Base-by-base conservation (phyloP, 2,113 vertebrate genomes). In the Indri indri region DNA sequence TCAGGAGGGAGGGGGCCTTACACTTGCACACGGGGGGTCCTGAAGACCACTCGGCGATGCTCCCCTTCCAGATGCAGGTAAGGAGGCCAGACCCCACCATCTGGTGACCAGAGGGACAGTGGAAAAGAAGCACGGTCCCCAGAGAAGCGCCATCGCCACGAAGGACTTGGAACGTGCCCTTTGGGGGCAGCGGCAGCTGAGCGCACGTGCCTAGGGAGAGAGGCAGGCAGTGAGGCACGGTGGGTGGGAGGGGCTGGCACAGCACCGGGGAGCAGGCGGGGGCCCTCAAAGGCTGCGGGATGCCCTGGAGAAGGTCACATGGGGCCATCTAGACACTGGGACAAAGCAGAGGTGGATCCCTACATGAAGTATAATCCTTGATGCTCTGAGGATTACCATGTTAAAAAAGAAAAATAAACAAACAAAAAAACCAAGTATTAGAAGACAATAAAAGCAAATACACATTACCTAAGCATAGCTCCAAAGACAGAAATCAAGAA, bases 101-200 rank as follows among this genome's bases (percentile, higher is more conserved):
- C 91, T 98, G 99, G 97, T 99, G 99, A 89, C 98, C 99, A 0
- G 97, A 97, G 0, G 99, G 98, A 94, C 99, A 99, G 97, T 98
- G 99, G 97, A 99, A 99, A 0, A 96, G 95, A 12, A 99, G 98
- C 73, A 99, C 98, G 0, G 99, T 99, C 34, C 99, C 99, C 94
- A 99, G 92, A 0, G 98, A 98, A 0, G 99, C 99, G 90, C 99
- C 99, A 0, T 99, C 99, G 12, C 99, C 99, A 0, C 98, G 98
- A 37, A 99, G 76, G 77, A 99, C 87, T 85, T 97, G 99, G 6
- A 99, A 98, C 0, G 98, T 99, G 82, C 99, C 99, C 0, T 98
- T 92, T 3, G 74, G 98, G 34, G 99, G 99, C 0, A 99, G 98
- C 1, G 96, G 96, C 83, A 99, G 52, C 0, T 57, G 98, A 40